Evolutionary conservation across 2,113 vertebrate species (phyloP), one percentile per base, ranked within the genome.

Genomic region (Dunckerocampus dactyliophorus): DNA sequence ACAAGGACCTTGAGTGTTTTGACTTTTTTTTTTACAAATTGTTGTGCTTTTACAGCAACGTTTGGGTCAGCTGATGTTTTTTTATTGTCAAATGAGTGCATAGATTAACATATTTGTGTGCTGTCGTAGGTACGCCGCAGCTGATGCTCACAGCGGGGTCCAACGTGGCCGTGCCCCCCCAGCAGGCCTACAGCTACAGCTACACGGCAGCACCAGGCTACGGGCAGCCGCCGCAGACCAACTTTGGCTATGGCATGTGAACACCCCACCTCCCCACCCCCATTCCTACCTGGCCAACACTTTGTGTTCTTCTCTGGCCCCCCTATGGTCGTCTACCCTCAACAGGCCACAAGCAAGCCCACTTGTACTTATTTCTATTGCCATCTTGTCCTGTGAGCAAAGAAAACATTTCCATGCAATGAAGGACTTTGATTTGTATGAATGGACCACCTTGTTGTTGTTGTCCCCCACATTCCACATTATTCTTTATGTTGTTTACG

Each of bases 221-320:
- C 3, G 85, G 85, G 84, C 97, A 95, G 74, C 92, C 89, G 1
- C 86, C 86, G 42, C 88, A 98, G 88, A 92, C 95, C 55, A 92
- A 93, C 84, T 99, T 98, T 65, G 94, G 95, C 75, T 99, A 98
- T 53, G 92, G 94, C 93, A 98, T 99, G 95, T 99, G 87, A 95
- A 87, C 72, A 10, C 82, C 11, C 16, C 24, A 50, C 52, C 71
- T 59, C 63, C 67, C 67, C 12, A 43, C 79, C 81, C 81, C 74
- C 80, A 11, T 74, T 86, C 75, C 87, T 92, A 89, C 5, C 24
- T 28, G 24, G 2, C 24, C 24, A 28, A 28, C n/a, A n/a, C 88
- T 92, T 89, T 87, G 90, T 93, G 93, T 92, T 90, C 88, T 90
- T 91, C 90, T 94, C 92, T 89, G 91, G 94, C 92, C 92, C 89